These are phyloP conservation scores for Leptodactylus fallax DNA, from an alignment of 2,797 vertebrate genomes.

Conservation along the genomic window DNA sequence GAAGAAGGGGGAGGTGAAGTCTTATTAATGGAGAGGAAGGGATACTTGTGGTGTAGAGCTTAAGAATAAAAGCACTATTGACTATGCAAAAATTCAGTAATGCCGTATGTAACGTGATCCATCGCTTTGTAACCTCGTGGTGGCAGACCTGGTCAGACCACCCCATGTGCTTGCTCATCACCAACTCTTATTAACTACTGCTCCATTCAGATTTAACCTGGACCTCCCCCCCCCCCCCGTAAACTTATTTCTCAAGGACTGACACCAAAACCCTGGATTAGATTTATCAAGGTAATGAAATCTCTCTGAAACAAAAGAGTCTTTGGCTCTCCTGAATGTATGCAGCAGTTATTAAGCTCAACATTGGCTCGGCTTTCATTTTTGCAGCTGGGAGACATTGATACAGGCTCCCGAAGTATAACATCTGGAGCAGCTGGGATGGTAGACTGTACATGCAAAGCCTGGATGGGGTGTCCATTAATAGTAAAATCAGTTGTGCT, in stretches of 20 bases:
- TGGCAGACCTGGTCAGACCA: constrained; percentile 1
- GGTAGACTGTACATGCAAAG: constrained; percentile 1
- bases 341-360: constrained; percentile 18
- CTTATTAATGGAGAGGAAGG: constrained; percentile 54
- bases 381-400: constrained; percentile 37
- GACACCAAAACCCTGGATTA: neutral
- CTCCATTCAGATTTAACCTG: neutral
- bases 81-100: constrained; percentile 50
- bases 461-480: neutral
- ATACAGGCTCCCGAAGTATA: constrained; percentile 2
- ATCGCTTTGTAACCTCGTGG: constrained; percentile 18
- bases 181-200: neutral
- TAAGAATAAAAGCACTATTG: constrained; percentile 64
- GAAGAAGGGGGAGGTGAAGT: constrained; percentile 17
- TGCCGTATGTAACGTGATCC: constrained; percentile 24
- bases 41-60: constrained; percentile 48
- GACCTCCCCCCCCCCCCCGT: neutral
- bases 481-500: neutral
- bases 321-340: constrained; percentile 16
- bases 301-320: neutral
- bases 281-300: constrained; percentile 23
- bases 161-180: constrained; percentile 11
- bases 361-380: constrained; percentile 34
- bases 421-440: constrained; percentile 48
- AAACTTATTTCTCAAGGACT: neutral